phyloP scores from a whole-genome alignment of 1,140 invertebrate species.

The Brachionus sp. region DNA sequence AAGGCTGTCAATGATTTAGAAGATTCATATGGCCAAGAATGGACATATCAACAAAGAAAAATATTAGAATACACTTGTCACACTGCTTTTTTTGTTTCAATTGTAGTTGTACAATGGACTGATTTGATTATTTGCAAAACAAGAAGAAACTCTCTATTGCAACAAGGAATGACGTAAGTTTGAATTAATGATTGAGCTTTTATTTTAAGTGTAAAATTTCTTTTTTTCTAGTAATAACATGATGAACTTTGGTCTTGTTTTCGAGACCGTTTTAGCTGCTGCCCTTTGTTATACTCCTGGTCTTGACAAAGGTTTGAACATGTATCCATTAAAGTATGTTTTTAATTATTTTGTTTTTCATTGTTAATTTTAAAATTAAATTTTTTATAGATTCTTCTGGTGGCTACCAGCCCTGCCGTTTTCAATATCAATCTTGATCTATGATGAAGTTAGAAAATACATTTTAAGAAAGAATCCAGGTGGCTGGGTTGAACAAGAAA shows the following conservation, averaged over 20 bases:
- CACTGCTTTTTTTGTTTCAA: slow-evolving; percentile 95
- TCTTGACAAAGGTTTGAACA: slow-evolving; percentile 58
- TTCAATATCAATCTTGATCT: slow-evolving; percentile 89
- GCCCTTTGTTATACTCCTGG: slow-evolving; percentile 59
- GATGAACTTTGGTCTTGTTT: slow-evolving; percentile 60
- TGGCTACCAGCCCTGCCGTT: slow-evolving; percentile 94
- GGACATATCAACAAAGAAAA: slow-evolving; percentile 92
- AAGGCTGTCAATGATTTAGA: slow-evolving; percentile 89
- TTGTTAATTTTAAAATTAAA: background rate
- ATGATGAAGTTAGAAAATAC: slow-evolving; percentile 87
- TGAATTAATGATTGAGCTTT: background rate
- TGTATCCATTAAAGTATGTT: slow-evolving; percentile 59
- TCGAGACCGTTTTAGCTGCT: slow-evolving; percentile 59
- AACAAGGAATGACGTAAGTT: slow-evolving; percentile 82
- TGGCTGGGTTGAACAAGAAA: slow-evolving; percentile 93
- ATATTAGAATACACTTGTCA: slow-evolving; percentile 93
- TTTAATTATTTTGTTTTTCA: background rate
- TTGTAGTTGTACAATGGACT: slow-evolving; percentile 96
- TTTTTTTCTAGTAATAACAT: slow-evolving; percentile 52
- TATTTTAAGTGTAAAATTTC: background rate
- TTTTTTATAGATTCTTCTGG: slow-evolving; percentile 77
- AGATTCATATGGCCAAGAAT: slow-evolving; percentile 85
- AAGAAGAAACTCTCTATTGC: slow-evolving; percentile 86
- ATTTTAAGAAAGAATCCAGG: slow-evolving; percentile 83
- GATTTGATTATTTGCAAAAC: slow-evolving; percentile 98